Conservation (phyloP, 2,113 vertebrate genomes). For the Felis catus region DNA sequence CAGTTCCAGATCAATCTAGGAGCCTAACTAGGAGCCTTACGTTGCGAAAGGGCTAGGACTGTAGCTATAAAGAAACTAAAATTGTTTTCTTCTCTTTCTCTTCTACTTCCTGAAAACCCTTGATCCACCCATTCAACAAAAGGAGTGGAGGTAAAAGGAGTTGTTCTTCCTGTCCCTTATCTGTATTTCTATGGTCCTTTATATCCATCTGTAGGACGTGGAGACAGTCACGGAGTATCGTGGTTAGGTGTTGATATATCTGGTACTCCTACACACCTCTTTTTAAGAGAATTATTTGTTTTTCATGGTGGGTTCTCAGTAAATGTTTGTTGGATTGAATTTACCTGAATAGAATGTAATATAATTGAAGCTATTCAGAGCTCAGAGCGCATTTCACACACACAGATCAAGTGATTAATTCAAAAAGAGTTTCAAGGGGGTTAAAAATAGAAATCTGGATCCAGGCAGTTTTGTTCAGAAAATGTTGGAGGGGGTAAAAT, state of each 20-base stretch:
- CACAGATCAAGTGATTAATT: slow-evolving; percentile 60
- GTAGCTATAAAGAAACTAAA: not conserved
- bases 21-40: not conserved
- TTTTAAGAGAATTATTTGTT: not conserved
- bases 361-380: not conserved
- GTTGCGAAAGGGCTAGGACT: not conserved
- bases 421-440: slow-evolving; percentile 44
- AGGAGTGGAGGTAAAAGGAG: not conserved
- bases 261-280: not conserved
- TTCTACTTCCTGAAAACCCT: slow-evolving; percentile 30
- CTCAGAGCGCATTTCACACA: not conserved
- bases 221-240: not conserved
- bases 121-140: not conserved
- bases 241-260: not conserved
- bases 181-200: not conserved
- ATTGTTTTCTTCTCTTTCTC: not conserved
- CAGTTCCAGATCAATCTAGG: slow-evolving; percentile 1
- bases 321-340: slow-evolving; percentile 23
- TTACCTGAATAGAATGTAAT: slow-evolving; percentile 25
- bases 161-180: not conserved
- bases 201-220: not conserved
- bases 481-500: slow-evolving; percentile 48
- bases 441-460: slow-evolving; percentile 67
- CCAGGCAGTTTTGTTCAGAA: slow-evolving; percentile 55
- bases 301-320: not conserved